These are phyloP conservation scores for Drosophila rellima DNA, from an alignment of 2,888 invertebrate species.

Conservation along the genomic window DNA sequence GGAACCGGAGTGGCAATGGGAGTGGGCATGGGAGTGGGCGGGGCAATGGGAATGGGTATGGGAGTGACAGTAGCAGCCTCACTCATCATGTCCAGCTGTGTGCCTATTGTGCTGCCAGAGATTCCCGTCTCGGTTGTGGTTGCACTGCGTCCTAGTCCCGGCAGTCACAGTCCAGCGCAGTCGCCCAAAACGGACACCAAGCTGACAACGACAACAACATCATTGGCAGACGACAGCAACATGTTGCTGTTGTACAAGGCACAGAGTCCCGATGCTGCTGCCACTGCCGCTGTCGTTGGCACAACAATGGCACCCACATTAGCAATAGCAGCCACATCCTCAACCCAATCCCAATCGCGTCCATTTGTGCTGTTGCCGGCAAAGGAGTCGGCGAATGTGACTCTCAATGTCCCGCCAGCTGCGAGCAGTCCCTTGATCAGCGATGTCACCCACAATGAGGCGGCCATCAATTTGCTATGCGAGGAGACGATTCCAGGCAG, in stretches of 20 bases:
- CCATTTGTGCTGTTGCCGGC: slow-evolving; percentile 50
- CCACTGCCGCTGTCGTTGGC: neutral
- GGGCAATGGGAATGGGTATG: neutral
- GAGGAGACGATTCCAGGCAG: slow-evolving; percentile 97
- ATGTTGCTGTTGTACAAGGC: slow-evolving; percentile 21
- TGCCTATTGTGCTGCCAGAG: slow-evolving; percentile 80
- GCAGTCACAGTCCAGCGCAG: slow-evolving; percentile 38
- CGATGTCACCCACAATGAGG: slow-evolving; percentile 86
- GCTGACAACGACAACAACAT: neutral
- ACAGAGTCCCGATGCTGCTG: slow-evolving; percentile 5
- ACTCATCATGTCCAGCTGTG: slow-evolving; percentile 44
- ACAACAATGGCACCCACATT: neutral
- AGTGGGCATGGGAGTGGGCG: neutral
- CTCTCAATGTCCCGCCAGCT: slow-evolving; percentile 49
- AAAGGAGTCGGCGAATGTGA: slow-evolving; percentile 24
- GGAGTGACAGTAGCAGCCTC: too few species aligned
- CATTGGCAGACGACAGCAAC: slow-evolving; percentile 13
- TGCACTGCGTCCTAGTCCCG: slow-evolving; percentile 54
- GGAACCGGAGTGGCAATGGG: neutral
- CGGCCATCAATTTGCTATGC: slow-evolving; percentile 91
- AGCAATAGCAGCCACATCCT: neutral
- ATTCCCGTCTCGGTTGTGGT: slow-evolving; percentile 81
- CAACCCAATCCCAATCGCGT: slow-evolving; percentile 37
- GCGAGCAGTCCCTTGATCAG: slow-evolving; percentile 55
- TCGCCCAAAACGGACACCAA: slow-evolving; percentile 35